These are phyloP conservation scores for Leucophenga varia DNA, from an alignment of 1,140 invertebrate species.

Conservation along the genomic window DNA sequence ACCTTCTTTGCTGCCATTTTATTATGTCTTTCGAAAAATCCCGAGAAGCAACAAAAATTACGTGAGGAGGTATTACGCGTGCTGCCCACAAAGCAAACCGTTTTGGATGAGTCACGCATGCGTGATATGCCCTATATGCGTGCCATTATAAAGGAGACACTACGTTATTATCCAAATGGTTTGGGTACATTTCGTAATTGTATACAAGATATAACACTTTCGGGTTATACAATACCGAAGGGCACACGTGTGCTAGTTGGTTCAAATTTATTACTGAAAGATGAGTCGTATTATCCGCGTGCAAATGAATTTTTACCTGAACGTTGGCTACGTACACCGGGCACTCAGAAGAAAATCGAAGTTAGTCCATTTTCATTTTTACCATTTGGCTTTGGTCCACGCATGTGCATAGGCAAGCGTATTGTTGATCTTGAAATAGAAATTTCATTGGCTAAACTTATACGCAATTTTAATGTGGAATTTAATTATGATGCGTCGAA, in stretches of 20 bases:
- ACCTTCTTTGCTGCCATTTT: conserved; percentile 21
- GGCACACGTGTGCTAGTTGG: conserved; percentile 55
- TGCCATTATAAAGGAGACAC: conserved; percentile 62
- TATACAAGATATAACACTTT: conserved; percentile 71
- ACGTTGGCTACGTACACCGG: conserved; percentile 66
- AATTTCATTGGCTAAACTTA: conserved; percentile 63
- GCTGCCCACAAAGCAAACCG: conserved; percentile 43
- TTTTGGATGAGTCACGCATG: conserved; percentile 50
- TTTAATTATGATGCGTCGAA: conserved; percentile 52
- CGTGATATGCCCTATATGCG: conserved; percentile 58
- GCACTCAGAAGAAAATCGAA: conserved; percentile 20
- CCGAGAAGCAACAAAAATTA: conserved; percentile 58
- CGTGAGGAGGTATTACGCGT: conserved; percentile 58
- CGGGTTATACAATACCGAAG: conserved; percentile 80
- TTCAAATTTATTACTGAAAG: conserved; percentile 23
- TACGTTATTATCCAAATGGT: conserved; percentile 81
- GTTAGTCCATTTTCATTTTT: conserved; percentile 31
- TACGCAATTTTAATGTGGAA: conserved; percentile 61
- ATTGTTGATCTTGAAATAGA: conserved; percentile 72
- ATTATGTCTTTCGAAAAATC: conserved; percentile 57
- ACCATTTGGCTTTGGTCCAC: conserved; percentile 65
- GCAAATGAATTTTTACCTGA: conserved; percentile 73
- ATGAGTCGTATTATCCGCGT: conserved; percentile 61
- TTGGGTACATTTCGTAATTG: conserved; percentile 79
- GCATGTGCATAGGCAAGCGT: conserved; percentile 63